These are phyloP conservation scores for Sylvilagus bachmani DNA, from an alignment of 2,113 vertebrate species.

Conservation along the genomic window DNA sequence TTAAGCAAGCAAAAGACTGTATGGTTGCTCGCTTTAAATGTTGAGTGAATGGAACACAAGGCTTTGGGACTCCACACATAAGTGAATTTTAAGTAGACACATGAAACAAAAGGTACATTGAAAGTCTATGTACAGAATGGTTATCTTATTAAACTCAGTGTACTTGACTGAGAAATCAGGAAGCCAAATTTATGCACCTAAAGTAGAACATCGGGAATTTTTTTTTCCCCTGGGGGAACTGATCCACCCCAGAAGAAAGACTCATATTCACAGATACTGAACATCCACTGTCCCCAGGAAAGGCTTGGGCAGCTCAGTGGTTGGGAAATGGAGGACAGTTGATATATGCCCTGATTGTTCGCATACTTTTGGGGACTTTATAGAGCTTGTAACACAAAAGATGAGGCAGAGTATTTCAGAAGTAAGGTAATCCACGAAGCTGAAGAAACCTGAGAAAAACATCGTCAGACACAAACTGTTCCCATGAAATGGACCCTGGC, in stretches of 20 bases:
- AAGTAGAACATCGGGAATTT: background rate
- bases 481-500: background rate
- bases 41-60: background rate
- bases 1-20: background rate
- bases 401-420: background rate
- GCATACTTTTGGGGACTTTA: background rate
- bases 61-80: rapidly evolving
- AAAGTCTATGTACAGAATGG: background rate
- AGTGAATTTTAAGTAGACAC: background rate
- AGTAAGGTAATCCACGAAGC: background rate
- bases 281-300: background rate
- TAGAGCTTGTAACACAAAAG: background rate
- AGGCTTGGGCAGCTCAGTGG: background rate
- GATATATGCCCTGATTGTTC: background rate
- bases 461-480: background rate
- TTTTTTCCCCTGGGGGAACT: background rate
- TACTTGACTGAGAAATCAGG: background rate
- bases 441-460: background rate
- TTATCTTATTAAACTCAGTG: background rate
- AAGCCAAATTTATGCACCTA: no score
- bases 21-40: background rate
- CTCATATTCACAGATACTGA: background rate
- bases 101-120: background rate
- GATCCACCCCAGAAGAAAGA: background rate
- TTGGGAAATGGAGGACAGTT: background rate